Percentiles rank a stretch among this genome's conserved stretches.
Evolutionary conservation across 2,113 vertebrate species (phyloP).

Genomic region (Perca flavescens): DNA sequence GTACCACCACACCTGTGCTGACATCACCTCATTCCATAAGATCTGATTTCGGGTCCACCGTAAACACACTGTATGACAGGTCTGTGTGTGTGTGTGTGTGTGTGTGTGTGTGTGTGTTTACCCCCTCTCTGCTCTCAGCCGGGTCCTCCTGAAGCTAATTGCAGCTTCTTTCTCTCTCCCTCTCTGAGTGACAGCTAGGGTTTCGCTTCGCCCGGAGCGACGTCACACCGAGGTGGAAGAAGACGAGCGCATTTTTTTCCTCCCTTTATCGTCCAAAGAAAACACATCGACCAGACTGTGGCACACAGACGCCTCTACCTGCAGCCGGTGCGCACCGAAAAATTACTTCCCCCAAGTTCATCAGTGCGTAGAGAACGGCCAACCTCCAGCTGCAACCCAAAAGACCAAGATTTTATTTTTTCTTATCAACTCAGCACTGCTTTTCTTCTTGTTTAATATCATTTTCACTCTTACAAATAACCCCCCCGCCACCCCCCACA

Average conservation of each 20-base stretch:
- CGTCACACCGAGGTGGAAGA: constrained; percentile 82
- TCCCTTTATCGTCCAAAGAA: constrained; percentile 68
- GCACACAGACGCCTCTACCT: constrained; percentile 67
- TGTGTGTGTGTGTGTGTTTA: constrained; percentile 23
- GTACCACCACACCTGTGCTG: constrained; percentile 74
- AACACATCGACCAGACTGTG: constrained; percentile 58
- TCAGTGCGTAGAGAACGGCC: constrained; percentile 31
- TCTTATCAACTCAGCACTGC: background rate
- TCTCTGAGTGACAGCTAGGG: constrained; percentile 80
- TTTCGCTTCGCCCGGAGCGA: constrained; percentile 81
- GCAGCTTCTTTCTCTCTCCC: constrained; percentile 45
- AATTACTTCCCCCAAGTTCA: constrained; percentile 22
- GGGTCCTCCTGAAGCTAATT: constrained; percentile 60
- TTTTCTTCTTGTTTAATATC: background rate
- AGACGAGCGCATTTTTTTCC: constrained; percentile 74
- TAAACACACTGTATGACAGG: constrained; percentile 53
- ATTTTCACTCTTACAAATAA: constrained; percentile 9
- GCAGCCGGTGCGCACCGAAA: constrained; percentile 62
- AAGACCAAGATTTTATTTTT: background rate
- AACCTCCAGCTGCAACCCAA: constrained; percentile 2
- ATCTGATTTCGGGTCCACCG: constrained; percentile 72
- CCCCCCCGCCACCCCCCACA: background rate
- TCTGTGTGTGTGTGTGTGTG: constrained; percentile 4
- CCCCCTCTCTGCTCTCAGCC: constrained; percentile 24
- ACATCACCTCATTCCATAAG: constrained; percentile 71